Evolutionary conservation across 2,888 invertebrate species (phyloP), one percentile per base, ranked within the genome.

Genomic region (Perizoma flavofasciatum): DNA sequence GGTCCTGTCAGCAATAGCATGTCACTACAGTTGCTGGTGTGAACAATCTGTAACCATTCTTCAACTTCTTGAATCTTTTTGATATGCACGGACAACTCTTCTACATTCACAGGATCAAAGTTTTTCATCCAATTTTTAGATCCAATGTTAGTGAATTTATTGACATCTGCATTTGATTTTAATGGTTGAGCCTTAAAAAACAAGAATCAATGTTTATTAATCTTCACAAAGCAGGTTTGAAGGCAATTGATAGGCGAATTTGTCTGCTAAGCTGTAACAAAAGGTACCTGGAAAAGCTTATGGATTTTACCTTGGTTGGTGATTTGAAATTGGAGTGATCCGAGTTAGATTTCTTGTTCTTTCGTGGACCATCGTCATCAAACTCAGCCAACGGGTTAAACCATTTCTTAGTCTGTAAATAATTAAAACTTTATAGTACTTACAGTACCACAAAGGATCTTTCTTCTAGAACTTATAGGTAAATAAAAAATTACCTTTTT

Each of bases 1-100:
- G 98, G 96, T 0, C 98, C 98, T 6, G 95, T 95, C 32, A 98
- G 70, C 5, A 98, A 80, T 43, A 97, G 86, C 66, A 96, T 93
- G 53, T 93, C 88, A 66, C 89, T 83, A 54, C 72, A 73, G 58
- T 82, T 86, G 9, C 62, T 73, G 22, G 67, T 64, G 65, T 79
- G 76, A 0, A 86, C 83, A 37, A 72, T 74, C 75, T 79, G 90
- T 49, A 97, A 71, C 96, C 96, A 97, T 34, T 92, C 88, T 70
- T 95, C 94, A 41, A 97, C 88, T 85, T 96, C 96, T 71, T 93
- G 92, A 4, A 96, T 82, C 83, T 97, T 97, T 81, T 96, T 97
- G 60, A 92, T 86, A 77, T 97, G 95, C 5, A 97, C 94, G 45
- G 96, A 96, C 53, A 97, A 86, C 49, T 96, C 96, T 45, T 93